Evolutionary conservation across 2,113 vertebrate species (phyloP).

Genomic region (Aspiorhynchus laticeps): DNA sequence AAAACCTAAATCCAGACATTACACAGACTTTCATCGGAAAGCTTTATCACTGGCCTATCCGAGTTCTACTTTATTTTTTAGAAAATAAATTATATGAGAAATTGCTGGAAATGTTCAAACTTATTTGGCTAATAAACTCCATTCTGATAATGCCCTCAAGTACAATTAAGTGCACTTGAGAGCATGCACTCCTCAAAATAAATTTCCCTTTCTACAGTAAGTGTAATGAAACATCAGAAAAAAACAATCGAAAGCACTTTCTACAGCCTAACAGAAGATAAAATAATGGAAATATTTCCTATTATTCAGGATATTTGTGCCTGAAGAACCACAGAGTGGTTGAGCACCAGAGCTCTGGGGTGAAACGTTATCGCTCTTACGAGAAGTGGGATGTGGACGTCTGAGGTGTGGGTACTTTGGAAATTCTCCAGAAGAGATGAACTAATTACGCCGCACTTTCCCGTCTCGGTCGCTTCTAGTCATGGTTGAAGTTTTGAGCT

Average conservation of each 20-base stretch:
- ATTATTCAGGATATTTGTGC: not conserved
- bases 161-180: not conserved
- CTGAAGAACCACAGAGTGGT: constrained; percentile 29
- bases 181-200: not conserved
- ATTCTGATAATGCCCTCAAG: not conserved
- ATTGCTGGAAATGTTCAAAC: not conserved
- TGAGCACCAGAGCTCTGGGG: constrained; percentile 22
- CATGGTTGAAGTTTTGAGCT: not conserved
- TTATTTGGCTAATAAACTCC: not conserved
- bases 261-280: not conserved
- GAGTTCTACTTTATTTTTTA: not conserved
- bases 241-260: not conserved
- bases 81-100: not conserved
- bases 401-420: constrained; percentile 14
- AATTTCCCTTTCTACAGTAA: not conserved
- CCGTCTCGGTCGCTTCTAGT: constrained; percentile 29
- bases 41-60: not conserved
- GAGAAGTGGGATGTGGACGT: constrained; percentile 13
- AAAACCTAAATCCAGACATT: not conserved
- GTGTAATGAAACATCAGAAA: not conserved
- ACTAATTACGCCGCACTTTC: constrained; percentile 23
- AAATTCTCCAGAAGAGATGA: constrained; percentile 40
- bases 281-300: not conserved
- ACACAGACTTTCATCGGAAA: not conserved
- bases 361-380: not conserved